These are phyloP conservation scores for Chaetodon trifascialis DNA, from an alignment of 2,113 vertebrate species.

Conservation along the genomic window DNA sequence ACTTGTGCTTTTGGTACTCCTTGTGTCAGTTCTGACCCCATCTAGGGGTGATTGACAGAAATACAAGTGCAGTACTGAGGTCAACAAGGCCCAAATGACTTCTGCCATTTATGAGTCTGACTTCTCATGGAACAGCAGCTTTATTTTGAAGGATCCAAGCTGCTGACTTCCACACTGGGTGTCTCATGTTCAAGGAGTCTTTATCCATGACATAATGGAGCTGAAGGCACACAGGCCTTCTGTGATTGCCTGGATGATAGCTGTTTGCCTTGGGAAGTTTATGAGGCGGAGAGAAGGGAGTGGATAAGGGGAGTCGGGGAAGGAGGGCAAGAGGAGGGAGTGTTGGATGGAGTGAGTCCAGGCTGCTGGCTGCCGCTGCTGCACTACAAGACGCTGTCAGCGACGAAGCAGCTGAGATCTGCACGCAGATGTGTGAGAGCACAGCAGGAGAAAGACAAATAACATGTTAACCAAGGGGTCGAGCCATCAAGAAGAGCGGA, in stretches of 20 bases:
- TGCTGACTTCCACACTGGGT: neutral
- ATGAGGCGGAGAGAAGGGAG: slow-evolving; percentile 63
- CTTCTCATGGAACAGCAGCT: neutral
- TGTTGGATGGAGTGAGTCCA: slow-evolving; percentile 36
- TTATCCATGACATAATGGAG: slow-evolving; percentile 49
- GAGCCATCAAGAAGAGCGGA: neutral
- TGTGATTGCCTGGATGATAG: slow-evolving; percentile 13
- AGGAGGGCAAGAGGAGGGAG: neutral
- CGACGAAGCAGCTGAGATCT: slow-evolving; percentile 46
- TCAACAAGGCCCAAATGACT: slow-evolving; percentile 25
- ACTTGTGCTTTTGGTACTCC: too few relatives aligned
- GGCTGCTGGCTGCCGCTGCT: slow-evolving; percentile 33
- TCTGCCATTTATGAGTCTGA: slow-evolving; percentile 7
- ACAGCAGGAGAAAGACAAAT: neutral
- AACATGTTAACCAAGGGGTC: slow-evolving; percentile 47
- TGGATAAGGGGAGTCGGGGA: slow-evolving; percentile 43
- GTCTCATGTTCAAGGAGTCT: slow-evolving; percentile 8
- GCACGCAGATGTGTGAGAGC: slow-evolving; percentile 33
- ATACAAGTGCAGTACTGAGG: slow-evolving; percentile 6
- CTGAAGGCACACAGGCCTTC: neutral
- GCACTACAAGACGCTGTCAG: slow-evolving; percentile 33
- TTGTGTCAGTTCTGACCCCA: slow-evolving; percentile 12
- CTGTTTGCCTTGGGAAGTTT: slow-evolving; percentile 50
- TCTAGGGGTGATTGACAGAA: slow-evolving; percentile 26
- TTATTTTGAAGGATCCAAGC: neutral